Base-by-base conservation (phyloP, 2,113 vertebrate species). In the Antennarius striatus region DNA sequence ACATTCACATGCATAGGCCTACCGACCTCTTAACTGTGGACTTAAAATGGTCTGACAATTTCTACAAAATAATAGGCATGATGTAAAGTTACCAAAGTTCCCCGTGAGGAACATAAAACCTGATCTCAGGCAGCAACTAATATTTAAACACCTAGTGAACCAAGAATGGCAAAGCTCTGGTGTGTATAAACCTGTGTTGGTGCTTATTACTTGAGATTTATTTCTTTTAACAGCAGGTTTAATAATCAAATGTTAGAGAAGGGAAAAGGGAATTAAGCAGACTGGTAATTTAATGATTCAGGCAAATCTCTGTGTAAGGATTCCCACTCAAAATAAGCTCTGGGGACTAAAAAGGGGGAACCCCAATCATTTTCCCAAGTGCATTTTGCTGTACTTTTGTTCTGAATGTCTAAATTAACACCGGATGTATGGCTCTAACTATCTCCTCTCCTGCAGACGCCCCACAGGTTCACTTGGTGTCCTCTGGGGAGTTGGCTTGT, bases 401-500 rank as follows among this genome's bases (percentile, higher is more conserved):
- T 22, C 14, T 50, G 50, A 42, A 22, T 4, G 5, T 12, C 9
- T n/a, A 42, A 59, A 54, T 40, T 17, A 39, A 36, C 32, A 43
- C 29, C 29, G 28, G 22, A 32, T 51, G 0, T 5, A 56, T 7
- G 32, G 32, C 32, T 36, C 5, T 36, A 68, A 60, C 54, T 16
- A 22, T 9, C 32, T 10, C 8, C 13, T 61, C 36, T 68, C 5
- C 22, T 15, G 43, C 63, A 59, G 57, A 52, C 64, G 32, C 49
- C 40, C 64, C 55, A 30, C 43, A 48, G 66, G 69, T 60, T 71
- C 69, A 75, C 17, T 10, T 50, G 43, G 22, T 48, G 16, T 36
- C 32, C 49, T 17, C 42, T 54, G 5, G 36, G 36, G 32, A 79
- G 53, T 16, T 49, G 68, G 71, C 68, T 69, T 51, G 10, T 62